Conservation (phyloP, 2,888 invertebrate genomes). For the Gortyna flavago region DNA sequence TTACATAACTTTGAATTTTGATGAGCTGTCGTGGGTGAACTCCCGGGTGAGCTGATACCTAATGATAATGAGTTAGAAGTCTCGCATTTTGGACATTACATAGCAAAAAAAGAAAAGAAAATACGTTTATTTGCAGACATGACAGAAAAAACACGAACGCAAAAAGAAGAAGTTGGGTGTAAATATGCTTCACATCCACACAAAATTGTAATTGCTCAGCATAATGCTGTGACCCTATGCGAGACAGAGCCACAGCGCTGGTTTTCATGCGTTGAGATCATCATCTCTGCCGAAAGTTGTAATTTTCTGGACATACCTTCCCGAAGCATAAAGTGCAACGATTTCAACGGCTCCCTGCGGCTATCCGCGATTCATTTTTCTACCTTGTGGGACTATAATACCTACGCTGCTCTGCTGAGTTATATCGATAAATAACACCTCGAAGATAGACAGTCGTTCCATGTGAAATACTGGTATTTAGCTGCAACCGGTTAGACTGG, state of each 20-base stretch:
- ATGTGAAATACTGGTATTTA: not conserved
- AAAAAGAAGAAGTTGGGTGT: not conserved
- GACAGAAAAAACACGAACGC: not conserved
- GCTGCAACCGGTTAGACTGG: not conserved
- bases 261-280: not conserved
- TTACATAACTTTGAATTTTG: conserved; percentile 21
- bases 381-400: not conserved
- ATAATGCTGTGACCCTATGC: not conserved
- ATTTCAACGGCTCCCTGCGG: not conserved
- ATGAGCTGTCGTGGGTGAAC: conserved; percentile 11
- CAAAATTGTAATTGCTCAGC: not conserved
- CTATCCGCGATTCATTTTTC: not conserved
- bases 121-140: not conserved
- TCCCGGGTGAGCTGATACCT: not conserved
- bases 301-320: not conserved
- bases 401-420: not conserved
- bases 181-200: not conserved
- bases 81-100: not conserved
- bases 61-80: not conserved
- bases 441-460: not conserved
- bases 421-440: not conserved
- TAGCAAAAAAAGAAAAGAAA: not conserved
- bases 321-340: not conserved
- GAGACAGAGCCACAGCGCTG: not conserved
- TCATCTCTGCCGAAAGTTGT: too few relatives aligned